Percentiles rank a stretch among this genome's conserved stretches.
Evolutionary conservation across 1,140 invertebrate genomes (phyloP).

Genomic region (Achroia grisella): DNA sequence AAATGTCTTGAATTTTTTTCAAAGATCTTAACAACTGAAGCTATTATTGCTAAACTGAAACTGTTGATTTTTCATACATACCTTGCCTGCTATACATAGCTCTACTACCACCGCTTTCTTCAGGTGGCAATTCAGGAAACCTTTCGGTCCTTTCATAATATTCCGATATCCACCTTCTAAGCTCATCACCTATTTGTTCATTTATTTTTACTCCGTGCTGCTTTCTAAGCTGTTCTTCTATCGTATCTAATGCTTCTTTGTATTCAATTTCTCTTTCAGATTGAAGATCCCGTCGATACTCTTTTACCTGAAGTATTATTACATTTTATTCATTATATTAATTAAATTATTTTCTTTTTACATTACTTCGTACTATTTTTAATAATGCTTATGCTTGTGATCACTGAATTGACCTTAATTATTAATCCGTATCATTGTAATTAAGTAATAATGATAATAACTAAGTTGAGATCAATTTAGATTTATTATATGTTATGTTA

Average conservation of each 20-base stretch:
- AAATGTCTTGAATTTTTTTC: too few relatives aligned
- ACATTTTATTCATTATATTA: too few relatives aligned
- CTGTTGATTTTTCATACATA: slow-evolving; percentile 18
- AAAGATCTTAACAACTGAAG: too few relatives aligned
- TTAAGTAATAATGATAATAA: too few relatives aligned
- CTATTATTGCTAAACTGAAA: too few relatives aligned
- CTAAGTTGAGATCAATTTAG: too few relatives aligned
- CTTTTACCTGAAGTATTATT: slow-evolving; percentile 70
- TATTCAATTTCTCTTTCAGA: slow-evolving; percentile 76
- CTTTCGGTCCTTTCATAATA: slow-evolving; percentile 88
- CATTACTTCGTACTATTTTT: too few relatives aligned
- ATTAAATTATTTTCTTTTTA: too few relatives aligned
- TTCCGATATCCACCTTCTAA: slow-evolving; percentile 88
- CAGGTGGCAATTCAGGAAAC: slow-evolving; percentile 93
- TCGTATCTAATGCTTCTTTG: slow-evolving; percentile 73
- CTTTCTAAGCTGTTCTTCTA: slow-evolving; percentile 76
- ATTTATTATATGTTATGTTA: too few relatives aligned
- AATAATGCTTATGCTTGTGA: too few relatives aligned
- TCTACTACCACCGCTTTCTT: slow-evolving; percentile 89
- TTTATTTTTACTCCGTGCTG: slow-evolving; percentile 80
- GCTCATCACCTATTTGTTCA: slow-evolving; percentile 89
- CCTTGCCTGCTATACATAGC: slow-evolving; percentile 86
- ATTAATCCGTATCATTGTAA: too few relatives aligned
- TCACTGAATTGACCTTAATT: too few relatives aligned
- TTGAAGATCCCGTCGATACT: slow-evolving; percentile 77